These are phyloP conservation scores for Eupithecia inturbata DNA, from an alignment of 2,888 invertebrate genomes.

Conservation along the genomic window DNA sequence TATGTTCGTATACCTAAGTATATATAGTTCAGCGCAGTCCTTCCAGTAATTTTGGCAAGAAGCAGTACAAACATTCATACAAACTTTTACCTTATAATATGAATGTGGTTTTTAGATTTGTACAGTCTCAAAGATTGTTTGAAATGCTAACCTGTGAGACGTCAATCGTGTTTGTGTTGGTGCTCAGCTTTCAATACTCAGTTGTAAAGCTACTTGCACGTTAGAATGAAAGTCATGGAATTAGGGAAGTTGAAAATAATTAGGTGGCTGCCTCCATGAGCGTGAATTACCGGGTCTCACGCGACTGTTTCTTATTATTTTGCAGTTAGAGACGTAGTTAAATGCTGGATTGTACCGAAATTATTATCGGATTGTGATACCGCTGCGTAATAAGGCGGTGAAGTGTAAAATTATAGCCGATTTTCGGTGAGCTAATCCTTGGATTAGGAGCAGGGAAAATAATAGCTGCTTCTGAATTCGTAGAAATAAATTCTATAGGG, in stretches of 20 bases:
- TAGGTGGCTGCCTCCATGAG: slow-evolving; percentile 64
- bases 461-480: slow-evolving; percentile 11
- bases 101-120: not conserved
- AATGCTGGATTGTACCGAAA: slow-evolving; percentile 66
- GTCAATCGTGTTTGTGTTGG: slow-evolving; percentile 1
- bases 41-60: not conserved
- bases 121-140: not conserved
- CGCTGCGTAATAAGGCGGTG: slow-evolving; percentile 41
- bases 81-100: not conserved
- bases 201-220: slow-evolving; percentile 38
- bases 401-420: slow-evolving; percentile 41
- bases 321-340: slow-evolving; percentile 76
- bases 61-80: slow-evolving; percentile 2
- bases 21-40: not conserved
- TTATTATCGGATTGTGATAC: slow-evolving; percentile 62
- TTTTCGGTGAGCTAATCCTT: slow-evolving; percentile 31
- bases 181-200: slow-evolving; percentile 9
- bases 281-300: slow-evolving; percentile 72
- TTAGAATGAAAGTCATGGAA: slow-evolving; percentile 63
- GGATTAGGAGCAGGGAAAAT: slow-evolving; percentile 17
- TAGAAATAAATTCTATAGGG: slow-evolving; percentile 3
- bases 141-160: not conserved
- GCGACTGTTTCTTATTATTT: slow-evolving; percentile 77
- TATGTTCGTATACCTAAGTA: too few relatives aligned
- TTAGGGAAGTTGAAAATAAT: slow-evolving; percentile 69